These are phyloP conservation scores for Megaceryle torquata DNA, from an alignment of 2,113 vertebrate genomes.

Conservation along the genomic window DNA sequence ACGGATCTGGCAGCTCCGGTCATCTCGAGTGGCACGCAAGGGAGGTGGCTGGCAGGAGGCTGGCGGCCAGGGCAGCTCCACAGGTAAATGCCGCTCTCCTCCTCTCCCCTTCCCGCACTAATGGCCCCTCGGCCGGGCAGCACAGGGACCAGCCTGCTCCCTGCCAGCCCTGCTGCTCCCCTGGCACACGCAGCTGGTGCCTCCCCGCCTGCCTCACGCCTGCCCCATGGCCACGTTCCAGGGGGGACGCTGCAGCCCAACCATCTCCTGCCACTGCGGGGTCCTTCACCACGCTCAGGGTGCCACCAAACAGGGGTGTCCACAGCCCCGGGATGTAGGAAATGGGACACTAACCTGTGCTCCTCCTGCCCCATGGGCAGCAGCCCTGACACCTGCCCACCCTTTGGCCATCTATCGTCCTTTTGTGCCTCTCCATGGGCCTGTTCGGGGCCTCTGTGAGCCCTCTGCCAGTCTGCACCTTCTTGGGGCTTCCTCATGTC, in stretches of 20 bases:
- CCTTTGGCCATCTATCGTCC: neutral
- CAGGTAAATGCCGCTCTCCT: conserved; percentile 24
- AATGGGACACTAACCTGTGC: fast-evolving
- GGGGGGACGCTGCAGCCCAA: too few relatives aligned
- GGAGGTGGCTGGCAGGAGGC: neutral
- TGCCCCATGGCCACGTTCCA: fast-evolving
- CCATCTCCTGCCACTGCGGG: fast-evolving
- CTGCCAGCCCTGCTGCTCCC: neutral
- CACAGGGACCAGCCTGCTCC: neutral
- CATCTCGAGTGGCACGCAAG: neutral
- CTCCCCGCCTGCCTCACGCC: neutral
- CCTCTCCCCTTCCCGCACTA: neutral
- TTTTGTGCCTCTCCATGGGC: fast-evolving
- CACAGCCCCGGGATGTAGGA: fast-evolving
- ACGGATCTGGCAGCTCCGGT: neutral
- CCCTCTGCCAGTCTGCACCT: neutral
- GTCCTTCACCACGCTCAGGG: fast-evolving
- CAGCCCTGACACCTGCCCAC: neutral
- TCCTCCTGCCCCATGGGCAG: neutral
- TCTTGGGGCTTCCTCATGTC: neutral
- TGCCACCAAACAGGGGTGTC: fast-evolving
- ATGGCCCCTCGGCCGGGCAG: fast-evolving
- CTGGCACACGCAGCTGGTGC: neutral
- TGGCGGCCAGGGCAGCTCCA: neutral
- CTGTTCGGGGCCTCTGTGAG: neutral